Evolutionary conservation across 2,113 vertebrate genomes (phyloP), one percentile per base, ranked within the genome.

Genomic region (Clinocottus analis): DNA sequence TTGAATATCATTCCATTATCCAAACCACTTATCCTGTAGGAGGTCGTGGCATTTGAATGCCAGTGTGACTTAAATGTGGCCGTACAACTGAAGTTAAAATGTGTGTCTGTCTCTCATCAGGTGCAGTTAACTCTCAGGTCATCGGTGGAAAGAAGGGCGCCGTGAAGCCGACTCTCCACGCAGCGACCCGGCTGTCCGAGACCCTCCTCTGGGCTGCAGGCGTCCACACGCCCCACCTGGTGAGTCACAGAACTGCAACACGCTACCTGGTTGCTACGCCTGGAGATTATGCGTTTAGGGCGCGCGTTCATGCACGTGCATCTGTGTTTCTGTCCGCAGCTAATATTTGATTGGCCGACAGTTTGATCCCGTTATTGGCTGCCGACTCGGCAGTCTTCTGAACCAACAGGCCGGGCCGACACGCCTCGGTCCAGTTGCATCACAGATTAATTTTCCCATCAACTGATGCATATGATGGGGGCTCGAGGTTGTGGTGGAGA

Each of bases 171-270:
- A 68, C 10, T 25, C 4, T 56, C 51, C 62, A 70, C 23, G 51
- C 41, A 1, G 41, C 25, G 60, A 68, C 19, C 55, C 31, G 16
- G 35, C 55, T 9, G 27, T 7, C 61, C 62, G 61, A 66, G 56
- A 74, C 41, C 3, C 64, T 59, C 13, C 60, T 37, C 71, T 47
- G 71, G 33, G 53, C 84, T 65, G 55, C 59, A 77, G 72, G 64
- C 3, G n/a, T 77, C 72, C 43, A 62, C 51, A 53, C 27, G 1
- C 53, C 71, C 37, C 23, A 74, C 21, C 78, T 35, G 80, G 85
- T 90, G 23, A 90, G 86, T 80, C 13, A 23, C 49, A 55, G 4
- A n/a, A 5, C 9, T 12, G 12, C 53, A 59, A 16, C 13, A 8
- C 2, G 1, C 19, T 8, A 25, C 39, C 23, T 1, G 17, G 27